A percentile compares a stretch with the other conserved stretches of the same genome.
phyloP scores from a whole-genome alignment of 2,113 vertebrate species.

The Anarrhichthys ocellatus region DNA sequence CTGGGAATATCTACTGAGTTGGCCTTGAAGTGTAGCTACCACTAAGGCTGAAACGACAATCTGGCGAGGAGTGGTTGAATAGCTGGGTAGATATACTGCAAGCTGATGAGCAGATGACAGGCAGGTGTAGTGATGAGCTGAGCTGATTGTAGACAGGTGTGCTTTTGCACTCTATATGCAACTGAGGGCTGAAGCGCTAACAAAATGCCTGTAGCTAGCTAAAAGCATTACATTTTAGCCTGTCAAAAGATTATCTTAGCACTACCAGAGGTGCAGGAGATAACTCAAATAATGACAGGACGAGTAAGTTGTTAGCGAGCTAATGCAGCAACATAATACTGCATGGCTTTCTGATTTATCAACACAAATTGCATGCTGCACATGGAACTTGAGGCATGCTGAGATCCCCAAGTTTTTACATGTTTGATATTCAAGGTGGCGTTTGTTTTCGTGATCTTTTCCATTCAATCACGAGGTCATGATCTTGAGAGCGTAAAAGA shows the following conservation, averaged over 20 bases:
- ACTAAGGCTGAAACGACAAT: neutral
- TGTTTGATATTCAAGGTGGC: slow-evolving; percentile 56
- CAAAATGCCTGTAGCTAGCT: neutral
- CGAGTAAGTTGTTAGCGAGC: neutral
- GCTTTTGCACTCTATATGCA: neutral
- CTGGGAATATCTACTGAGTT: neutral
- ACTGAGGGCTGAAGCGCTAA: neutral
- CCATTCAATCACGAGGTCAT: slow-evolving; percentile 29
- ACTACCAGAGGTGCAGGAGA: neutral
- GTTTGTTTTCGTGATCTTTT: slow-evolving; percentile 35
- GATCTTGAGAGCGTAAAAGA: slow-evolving; percentile 5
- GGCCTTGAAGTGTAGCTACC: neutral
- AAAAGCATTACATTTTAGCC: neutral
- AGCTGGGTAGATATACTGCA: neutral
- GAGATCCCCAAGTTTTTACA: neutral
- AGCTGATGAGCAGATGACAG: neutral
- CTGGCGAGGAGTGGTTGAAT: neutral
- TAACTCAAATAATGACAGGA: neutral
- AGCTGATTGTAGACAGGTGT: neutral
- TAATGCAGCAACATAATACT: neutral
- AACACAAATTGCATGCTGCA: neutral
- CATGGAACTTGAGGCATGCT: neutral
- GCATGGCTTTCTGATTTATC: neutral
- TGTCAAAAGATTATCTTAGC: neutral
- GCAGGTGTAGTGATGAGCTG: neutral